Conservation (phyloP, 2,797 vertebrate species). For the Limosa lapponica region DNA sequence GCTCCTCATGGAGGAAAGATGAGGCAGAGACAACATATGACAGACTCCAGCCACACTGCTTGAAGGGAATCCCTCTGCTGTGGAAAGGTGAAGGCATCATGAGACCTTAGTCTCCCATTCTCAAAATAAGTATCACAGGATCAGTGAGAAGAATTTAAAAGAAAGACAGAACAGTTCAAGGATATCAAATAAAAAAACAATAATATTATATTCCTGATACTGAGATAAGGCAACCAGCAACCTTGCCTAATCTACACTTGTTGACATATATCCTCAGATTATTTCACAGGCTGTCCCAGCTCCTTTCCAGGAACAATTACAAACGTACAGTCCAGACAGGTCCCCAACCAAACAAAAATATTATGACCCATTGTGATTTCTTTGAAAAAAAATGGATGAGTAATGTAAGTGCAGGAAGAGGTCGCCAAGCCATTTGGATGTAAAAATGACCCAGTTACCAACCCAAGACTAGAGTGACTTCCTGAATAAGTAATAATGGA, state of each 20-base stretch:
- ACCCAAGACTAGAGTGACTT: conserved; percentile 13
- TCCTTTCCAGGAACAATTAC: conserved; percentile 1
- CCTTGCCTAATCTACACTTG: not conserved
- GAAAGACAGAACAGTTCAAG: not conserved
- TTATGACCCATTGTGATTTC: not conserved
- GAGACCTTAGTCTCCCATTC: not conserved
- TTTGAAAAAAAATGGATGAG: not conserved
- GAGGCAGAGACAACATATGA: fast-evolving
- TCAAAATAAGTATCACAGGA: not conserved
- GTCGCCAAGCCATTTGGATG: not conserved
- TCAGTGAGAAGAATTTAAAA: not conserved
- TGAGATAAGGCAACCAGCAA: not conserved
- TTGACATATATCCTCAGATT: not conserved
- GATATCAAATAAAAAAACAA: not conserved
- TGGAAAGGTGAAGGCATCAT: not conserved
- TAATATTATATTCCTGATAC: not conserved
- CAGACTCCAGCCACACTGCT: fast-evolving
- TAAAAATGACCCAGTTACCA: conserved; percentile 67
- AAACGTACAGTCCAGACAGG: not conserved
- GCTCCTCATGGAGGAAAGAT: not conserved
- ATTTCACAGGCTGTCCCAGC: not conserved
- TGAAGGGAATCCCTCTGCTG: not conserved
- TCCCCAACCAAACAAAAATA: not conserved
- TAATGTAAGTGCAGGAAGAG: not conserved
- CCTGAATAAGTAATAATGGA: conserved; percentile 66